Base-by-base conservation (phyloP, 2,113 vertebrate genomes). In the Plestiodon gilberti region DNA sequence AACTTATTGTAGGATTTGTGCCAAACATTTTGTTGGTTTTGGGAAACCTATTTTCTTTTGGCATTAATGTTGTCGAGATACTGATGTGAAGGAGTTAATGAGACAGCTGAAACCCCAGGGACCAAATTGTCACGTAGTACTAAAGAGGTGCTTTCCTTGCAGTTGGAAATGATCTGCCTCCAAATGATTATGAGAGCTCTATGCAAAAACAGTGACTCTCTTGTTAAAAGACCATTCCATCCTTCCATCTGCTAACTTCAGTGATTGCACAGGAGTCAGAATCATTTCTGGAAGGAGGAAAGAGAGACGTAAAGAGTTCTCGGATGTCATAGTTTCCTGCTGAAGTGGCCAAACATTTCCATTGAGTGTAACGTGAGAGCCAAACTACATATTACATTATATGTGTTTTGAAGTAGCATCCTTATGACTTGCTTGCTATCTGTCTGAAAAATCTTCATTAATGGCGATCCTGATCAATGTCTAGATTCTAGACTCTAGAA, bases 11-110 rank as follows among this genome's bases (percentile, higher is more conserved):
- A 91, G 69, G 62, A 93, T 94, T 90, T 73, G 89, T 91, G 81
- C 86, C 84, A 91, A 86, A 61, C 18, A 48, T 81, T 9, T 84
- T 94, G 85, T 89, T 94, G 65, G 1, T 92, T 94, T 93, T 92
- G 94, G 90, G 89, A 78, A 80, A 3, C 38, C 9, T 70, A 3
- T 92, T 91, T 94, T 88, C 25, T 85, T 86, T 77, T 85, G 65
- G 59, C 71, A 75, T 67, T 85, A 62, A 75, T 74, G 70, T 81
- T 87, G 88, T 13, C 91, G 90, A 89, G 94, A 91, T 95, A 91
- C 57, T 80, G 83, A 85, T 87, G 57, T 48, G 75, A 67, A 87
- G 4, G 79, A 89, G 57, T 88, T 85, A 91, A 40, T 62, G 82
- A 71, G 0, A 0, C 67, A 81, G 28, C 71, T 94, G n/a, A 81